These are phyloP conservation scores for Eupithecia tripunctaria DNA, from an alignment of 2,888 invertebrate genomes.

Conservation along the genomic window DNA sequence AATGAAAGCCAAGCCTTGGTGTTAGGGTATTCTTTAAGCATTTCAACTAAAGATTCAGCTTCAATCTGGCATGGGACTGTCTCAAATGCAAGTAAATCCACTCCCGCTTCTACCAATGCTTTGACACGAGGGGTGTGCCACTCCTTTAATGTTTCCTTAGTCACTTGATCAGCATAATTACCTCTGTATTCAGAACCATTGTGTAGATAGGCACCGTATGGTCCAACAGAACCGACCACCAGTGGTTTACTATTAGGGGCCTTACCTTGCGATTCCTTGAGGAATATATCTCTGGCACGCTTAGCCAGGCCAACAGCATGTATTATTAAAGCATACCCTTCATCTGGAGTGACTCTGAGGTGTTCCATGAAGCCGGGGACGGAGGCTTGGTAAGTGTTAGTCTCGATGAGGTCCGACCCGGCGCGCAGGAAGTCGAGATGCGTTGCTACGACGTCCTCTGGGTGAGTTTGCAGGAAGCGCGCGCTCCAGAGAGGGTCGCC, in stretches of 20 bases:
- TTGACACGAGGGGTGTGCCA: slow-evolving; percentile 94
- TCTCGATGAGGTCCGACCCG: slow-evolving; percentile 94
- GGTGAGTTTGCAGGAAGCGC: slow-evolving; percentile 90
- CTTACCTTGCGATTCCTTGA: slow-evolving; percentile 71
- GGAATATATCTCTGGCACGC: slow-evolving; percentile 86
- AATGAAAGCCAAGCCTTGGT: slow-evolving; percentile 95
- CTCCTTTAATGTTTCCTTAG: slow-evolving; percentile 86
- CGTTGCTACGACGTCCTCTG: slow-evolving; percentile 89
- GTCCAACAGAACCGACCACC: slow-evolving; percentile 95
- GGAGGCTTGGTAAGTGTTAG: slow-evolving; percentile 95
- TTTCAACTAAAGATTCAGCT: slow-evolving; percentile 90
- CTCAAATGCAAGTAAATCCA: slow-evolving; percentile 95
- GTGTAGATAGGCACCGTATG: slow-evolving; percentile 94
- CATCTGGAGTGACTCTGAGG: slow-evolving; percentile 86
- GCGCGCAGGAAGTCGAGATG: slow-evolving; percentile 92
- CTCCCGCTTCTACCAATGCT: slow-evolving; percentile 90
- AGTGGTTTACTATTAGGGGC: slow-evolving; percentile 71
- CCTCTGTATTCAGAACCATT: slow-evolving; percentile 97
- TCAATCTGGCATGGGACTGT: slow-evolving; percentile 94
- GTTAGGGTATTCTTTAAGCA: slow-evolving; percentile 90
- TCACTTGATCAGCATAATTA: slow-evolving; percentile 86
- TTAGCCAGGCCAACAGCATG: slow-evolving; percentile 89
- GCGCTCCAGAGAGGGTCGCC: slow-evolving; percentile 96
- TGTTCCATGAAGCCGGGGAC: slow-evolving; percentile 89
- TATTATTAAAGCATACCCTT: slow-evolving; percentile 88